Evolutionary conservation across 1,140 invertebrate species (phyloP).

Genomic region (Macrostomum lignano): DNA sequence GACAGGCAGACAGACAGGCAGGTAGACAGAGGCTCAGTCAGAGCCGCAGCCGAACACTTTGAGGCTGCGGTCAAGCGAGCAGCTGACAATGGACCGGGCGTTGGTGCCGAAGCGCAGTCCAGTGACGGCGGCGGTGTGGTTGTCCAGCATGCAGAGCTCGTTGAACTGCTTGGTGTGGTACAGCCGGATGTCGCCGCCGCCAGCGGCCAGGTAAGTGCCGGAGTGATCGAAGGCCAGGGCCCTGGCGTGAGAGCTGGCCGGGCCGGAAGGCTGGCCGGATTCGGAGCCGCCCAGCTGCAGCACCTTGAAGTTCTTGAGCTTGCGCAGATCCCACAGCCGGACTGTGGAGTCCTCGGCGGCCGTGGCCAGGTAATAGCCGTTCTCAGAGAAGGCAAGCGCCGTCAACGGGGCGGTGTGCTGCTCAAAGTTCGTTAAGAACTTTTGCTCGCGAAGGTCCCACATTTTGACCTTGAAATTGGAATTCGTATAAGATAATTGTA

Average conservation of each 20-base stretch:
- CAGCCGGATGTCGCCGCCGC: constrained; percentile 65
- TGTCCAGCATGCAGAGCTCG: constrained; percentile 66
- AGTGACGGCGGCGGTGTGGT: constrained; percentile 74
- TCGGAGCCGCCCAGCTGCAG: constrained; percentile 51
- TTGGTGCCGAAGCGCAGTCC: constrained; percentile 48
- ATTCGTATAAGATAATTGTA: too few species aligned
- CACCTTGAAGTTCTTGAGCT: constrained; percentile 92
- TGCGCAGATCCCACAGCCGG: constrained; percentile 93
- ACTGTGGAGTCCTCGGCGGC: constrained; percentile 84
- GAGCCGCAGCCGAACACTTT: neutral
- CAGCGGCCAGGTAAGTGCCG: constrained; percentile 79
- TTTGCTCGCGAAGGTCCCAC: constrained; percentile 93
- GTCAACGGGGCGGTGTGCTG: constrained; percentile 59
- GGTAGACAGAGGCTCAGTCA: too few species aligned
- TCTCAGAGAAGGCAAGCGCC: constrained; percentile 91
- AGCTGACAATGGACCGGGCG: neutral
- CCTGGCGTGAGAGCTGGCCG: constrained; percentile 32
- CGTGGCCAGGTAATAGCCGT: constrained; percentile 88
- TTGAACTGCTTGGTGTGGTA: constrained; percentile 93
- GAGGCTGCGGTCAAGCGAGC: constrained; percentile 1
- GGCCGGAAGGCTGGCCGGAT: constrained; percentile 11
- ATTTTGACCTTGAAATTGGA: too few species aligned
- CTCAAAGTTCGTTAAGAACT: constrained; percentile 87
- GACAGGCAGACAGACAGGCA: too few species aligned
- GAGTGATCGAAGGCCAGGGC: constrained; percentile 88